phyloP scores from a whole-genome alignment of 2,797 vertebrate genomes.

The Sebastolobus alascanus region DNA sequence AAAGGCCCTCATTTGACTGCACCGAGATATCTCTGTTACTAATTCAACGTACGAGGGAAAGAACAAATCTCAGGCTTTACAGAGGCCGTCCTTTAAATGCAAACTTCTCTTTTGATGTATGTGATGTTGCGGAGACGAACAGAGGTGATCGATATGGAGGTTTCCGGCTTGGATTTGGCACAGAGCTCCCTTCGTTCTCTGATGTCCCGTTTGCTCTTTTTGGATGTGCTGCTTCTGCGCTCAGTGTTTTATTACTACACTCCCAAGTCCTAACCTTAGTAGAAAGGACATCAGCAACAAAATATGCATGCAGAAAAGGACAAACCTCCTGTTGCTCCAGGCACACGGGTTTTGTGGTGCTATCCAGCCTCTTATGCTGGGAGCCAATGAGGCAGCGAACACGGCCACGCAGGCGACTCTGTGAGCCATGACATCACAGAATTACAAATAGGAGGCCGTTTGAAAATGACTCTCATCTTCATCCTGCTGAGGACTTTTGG shows the following conservation, averaged over 20 bases:
- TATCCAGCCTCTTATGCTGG: conserved; percentile 25
- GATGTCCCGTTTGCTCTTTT: conserved; percentile 26
- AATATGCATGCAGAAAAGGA: conserved; percentile 34
- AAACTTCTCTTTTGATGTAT: conserved; percentile 33
- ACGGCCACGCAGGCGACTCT: conserved; percentile 25
- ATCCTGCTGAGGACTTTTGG: conserved; percentile 52
- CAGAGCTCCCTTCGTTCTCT: conserved; percentile 19
- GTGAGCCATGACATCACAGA: conserved; percentile 56
- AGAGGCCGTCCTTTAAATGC: conserved; percentile 30
- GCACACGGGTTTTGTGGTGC: conserved; percentile 22
- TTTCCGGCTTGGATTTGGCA: conserved; percentile 10
- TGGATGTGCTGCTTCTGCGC: background rate
- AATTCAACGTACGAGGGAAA: conserved; percentile 14
- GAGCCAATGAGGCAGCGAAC: conserved; percentile 50
- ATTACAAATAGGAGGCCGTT: conserved; percentile 49
- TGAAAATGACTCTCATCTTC: conserved; percentile 52
- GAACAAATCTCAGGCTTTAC: conserved; percentile 33
- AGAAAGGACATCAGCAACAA: conserved; percentile 41
- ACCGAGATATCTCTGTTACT: conserved; percentile 32
- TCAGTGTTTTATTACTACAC: conserved; percentile 19
- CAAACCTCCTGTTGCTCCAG: conserved; percentile 28
- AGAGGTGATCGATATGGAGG: conserved; percentile 31
- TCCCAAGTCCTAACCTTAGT: conserved; percentile 33
- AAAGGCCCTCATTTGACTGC: conserved; percentile 27
- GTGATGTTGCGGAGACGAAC: conserved; percentile 41